Evolutionary conservation across 2,888 invertebrate species (phyloP), one percentile per base, ranked within the genome.

Genomic region (Cephus nigrinus): DNA sequence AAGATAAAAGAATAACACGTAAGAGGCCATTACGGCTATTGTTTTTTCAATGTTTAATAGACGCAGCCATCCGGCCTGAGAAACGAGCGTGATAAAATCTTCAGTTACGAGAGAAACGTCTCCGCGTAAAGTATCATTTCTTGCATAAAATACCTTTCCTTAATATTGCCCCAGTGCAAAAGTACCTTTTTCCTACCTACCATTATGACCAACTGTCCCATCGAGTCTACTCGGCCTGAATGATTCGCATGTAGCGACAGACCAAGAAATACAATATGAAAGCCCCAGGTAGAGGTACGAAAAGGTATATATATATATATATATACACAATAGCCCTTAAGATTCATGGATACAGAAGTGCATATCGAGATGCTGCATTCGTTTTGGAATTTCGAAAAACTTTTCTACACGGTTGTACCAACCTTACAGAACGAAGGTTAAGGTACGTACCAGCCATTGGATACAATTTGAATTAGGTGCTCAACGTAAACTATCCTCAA

Each of bases 361-460:
- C 35, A 35, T 55, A 71, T 73, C 40, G 74, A 75, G 75, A 75
- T 69, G 69, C 71, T 77, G 74, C 31, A 77, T 77, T 77, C 71
- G 77, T 77, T 77, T 75, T 69, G 71, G 69, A 69, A 74, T 74
- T 77, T 77, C 75, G 34, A 15, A 40, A 40, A 75, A 40, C 23
- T 23, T 55, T 55, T 55, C 40, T 23, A 1, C 23, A 23, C 40
- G 40, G 9, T 0, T 23, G 40, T 55, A 15, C 23, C 40, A 40
- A 40, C 40, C 40, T 40, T 23, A 40, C 23, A 5, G 40, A 15
- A 40, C 5, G 40, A 40, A 40, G 40, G 1, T 23, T 9, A 40
- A 40, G 1, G 40, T 40, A 23, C 40, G 40, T 40, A 40, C 5
- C 40, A 23, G 23, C 40, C 40, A 40, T 23, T 40, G 23, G 2